Evolutionary conservation across 1,140 invertebrate genomes (phyloP).

Genomic region (Papilio aristodemus): DNA sequence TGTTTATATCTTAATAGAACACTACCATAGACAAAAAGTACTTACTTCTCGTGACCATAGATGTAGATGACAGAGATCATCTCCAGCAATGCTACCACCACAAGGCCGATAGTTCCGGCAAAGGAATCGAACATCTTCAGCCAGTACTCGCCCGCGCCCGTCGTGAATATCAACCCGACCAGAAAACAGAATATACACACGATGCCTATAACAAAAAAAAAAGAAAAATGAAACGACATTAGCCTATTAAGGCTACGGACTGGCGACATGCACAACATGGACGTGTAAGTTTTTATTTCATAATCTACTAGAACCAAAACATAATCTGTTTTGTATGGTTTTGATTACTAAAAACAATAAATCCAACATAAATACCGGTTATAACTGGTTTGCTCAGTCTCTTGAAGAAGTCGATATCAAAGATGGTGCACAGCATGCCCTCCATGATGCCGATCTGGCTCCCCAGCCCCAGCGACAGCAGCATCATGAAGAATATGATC

Average conservation of each 20-base stretch:
- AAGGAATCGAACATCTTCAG: slow-evolving; percentile 97
- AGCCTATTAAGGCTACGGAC: too few species aligned
- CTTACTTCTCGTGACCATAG: slow-evolving; percentile 93
- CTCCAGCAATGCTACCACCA: slow-evolving; percentile 94
- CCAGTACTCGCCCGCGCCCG: slow-evolving; percentile 97
- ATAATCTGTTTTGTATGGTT: too few species aligned
- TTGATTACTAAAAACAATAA: too few species aligned
- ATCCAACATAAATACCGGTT: too few species aligned
- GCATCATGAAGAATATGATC: slow-evolving; percentile 95
- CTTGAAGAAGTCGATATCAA: slow-evolving; percentile 95
- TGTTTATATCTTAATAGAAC: not conserved
- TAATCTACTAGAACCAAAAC: too few species aligned
- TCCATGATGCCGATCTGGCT: slow-evolving; percentile 96
- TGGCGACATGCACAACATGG: too few species aligned
- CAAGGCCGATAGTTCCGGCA: slow-evolving; percentile 95
- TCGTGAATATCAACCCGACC: slow-evolving; percentile 94
- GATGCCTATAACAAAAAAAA: slow-evolving; percentile 80
- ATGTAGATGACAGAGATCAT: slow-evolving; percentile 94
- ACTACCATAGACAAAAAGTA: slow-evolving; percentile 7
- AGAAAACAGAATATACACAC: slow-evolving; percentile 92
- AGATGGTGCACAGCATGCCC: slow-evolving; percentile 95
- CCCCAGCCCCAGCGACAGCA: slow-evolving; percentile 92
- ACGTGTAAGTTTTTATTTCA: too few species aligned
- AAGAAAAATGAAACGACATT: too few species aligned
- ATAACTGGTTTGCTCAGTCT: slow-evolving; percentile 92